Base-by-base conservation (phyloP, 92 coral and sea anemone genomes). In the Paragorgia papillata region DNA sequence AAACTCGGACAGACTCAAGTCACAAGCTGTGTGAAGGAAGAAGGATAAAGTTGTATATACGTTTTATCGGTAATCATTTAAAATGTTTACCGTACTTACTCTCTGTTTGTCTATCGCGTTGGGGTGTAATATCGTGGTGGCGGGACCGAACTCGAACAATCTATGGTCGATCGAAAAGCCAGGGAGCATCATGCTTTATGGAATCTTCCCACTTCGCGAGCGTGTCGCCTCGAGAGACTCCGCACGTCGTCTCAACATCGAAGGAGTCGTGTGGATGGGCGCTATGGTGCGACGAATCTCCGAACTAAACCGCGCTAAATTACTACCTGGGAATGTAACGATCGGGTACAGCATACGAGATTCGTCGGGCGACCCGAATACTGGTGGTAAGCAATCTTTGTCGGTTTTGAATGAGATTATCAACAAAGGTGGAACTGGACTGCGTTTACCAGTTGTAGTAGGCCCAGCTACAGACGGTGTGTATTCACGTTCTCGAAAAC, bases 391-490 rank as follows among this genome's bases (percentile, higher is more conserved):
- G 31, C 78, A 71, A 54, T 53, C 78, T 1, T 25, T 71, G 63
- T 71, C 78, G 30, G 30, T 55, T 37, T 9, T 55, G 28, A 71
- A 71, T 71, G 49, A 53, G 32, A 55, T 71, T 5, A 14, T 71
- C 25, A 51, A 71, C 64, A 49, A 46, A 46, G 40, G 12, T n/a
- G 33, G 1, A 1, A 28, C 3, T 9, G 59, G 7, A 2, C 17
- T 25, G 7, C 64, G 54, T 31, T 9, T 71, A 3, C 78, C 78
- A 22, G 78, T 71, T 7, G 46, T 71, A 17, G 31, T 71, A 28
- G 78, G 78, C 53, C 78, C 78, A 5, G 78, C 78, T 7, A 22
- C 27, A 13, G 78, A 71, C 26, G 32, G 54, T 3, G 26, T 71
- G 32, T 43, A 71, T 53, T 13, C 27, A 5, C 19, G 18, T 12